Evolutionary conservation across 2,113 vertebrate genomes (phyloP).

Genomic region (Grammomys surdaster): DNA sequence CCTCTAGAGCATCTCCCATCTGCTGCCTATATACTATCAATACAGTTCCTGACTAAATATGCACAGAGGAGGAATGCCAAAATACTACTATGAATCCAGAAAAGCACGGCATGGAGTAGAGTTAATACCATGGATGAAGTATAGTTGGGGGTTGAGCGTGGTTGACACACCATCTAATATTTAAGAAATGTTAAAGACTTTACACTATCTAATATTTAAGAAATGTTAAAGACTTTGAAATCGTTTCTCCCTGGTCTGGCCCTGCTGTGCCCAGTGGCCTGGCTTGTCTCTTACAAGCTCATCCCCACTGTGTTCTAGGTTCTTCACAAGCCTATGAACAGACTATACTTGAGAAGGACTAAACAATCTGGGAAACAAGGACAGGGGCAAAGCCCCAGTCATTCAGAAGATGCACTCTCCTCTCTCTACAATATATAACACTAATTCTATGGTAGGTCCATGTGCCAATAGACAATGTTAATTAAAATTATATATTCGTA

Average conservation of each 20-base stretch:
- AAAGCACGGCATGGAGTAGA: background rate
- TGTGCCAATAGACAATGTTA: background rate
- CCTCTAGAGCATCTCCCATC: background rate
- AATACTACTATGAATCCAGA: background rate
- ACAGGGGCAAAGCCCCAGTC: background rate
- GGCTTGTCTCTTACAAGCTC: background rate
- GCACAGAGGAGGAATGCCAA: background rate
- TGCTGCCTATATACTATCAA: background rate
- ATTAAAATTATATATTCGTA: constrained; percentile 11
- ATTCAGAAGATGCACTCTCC: background rate
- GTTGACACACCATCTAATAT: background rate
- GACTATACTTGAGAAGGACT: background rate
- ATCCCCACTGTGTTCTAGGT: background rate
- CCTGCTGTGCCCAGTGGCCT: background rate
- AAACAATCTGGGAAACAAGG: background rate
- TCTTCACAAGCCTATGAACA: background rate
- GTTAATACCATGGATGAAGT: background rate
- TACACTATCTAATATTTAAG: background rate
- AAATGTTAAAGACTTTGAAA: background rate
- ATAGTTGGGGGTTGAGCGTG: background rate
- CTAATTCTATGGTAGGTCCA: background rate
- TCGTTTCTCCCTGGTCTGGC: background rate
- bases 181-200: constrained; percentile 15
- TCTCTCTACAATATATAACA: background rate
- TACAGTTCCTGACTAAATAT: background rate